phyloP scores from a whole-genome alignment of 2,113 vertebrate species.

The Nipponia nippon region DNA sequence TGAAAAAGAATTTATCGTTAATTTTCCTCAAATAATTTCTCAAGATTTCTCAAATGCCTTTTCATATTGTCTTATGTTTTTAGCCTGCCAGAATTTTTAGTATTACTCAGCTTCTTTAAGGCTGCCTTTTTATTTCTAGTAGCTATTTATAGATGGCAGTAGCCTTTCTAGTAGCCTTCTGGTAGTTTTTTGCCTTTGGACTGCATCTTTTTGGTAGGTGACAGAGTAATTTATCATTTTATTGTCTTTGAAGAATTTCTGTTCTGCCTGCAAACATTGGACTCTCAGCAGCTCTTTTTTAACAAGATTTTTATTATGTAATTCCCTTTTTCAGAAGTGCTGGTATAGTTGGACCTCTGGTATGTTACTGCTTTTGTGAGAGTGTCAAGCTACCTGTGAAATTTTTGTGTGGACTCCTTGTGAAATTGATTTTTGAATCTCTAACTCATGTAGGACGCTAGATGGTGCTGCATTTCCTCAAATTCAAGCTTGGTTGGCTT shows the following conservation, averaged over 20 bases:
- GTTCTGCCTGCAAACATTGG: neutral
- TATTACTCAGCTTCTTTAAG: neutral
- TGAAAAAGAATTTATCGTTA: neutral
- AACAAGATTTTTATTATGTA: neutral
- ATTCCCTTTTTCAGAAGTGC: neutral
- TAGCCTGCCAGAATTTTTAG: neutral
- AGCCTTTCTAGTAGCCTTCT: neutral
- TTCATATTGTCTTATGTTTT: neutral
- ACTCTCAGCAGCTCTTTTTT: neutral
- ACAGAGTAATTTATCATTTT: neutral
- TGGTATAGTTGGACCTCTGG: neutral
- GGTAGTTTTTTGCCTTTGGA: neutral
- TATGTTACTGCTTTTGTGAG: neutral
- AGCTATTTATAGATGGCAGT: neutral
- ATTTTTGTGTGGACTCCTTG: neutral
- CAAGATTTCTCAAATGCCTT: neutral
- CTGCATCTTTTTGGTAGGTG: neutral
- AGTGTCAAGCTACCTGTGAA: neutral
- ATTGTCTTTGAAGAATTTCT: neutral
- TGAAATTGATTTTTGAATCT: neutral
- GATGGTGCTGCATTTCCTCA: constrained; percentile 56
- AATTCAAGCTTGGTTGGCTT: neutral
- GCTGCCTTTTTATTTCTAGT: neutral
- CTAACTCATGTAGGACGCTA: neutral
- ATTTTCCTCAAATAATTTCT: neutral